Conservation (phyloP, 2,888 invertebrate species). For the Asteroscopus sphinx region DNA sequence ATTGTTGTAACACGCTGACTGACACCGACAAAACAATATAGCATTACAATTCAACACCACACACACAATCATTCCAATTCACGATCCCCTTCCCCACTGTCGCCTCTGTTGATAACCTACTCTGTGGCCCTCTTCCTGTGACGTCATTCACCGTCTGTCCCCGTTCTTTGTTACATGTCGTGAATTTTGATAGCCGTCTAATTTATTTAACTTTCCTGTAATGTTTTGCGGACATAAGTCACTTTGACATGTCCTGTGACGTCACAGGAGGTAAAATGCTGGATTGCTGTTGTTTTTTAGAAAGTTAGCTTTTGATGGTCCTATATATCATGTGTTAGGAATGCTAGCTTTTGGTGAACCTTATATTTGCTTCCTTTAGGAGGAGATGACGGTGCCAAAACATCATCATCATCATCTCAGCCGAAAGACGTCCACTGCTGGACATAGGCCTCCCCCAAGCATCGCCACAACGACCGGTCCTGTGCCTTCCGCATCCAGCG, state of each 20-base stretch:
- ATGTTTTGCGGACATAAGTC: constrained; percentile 25
- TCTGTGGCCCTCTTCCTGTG: constrained; percentile 36
- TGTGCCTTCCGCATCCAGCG: no score
- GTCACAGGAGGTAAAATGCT: neutral
- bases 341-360: no score
- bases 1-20: no score
- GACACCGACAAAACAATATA: constrained; percentile 1
- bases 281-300: neutral
- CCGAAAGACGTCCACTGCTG: no score
- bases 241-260: constrained; percentile 5
- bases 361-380: no score
- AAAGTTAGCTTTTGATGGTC: neutral
- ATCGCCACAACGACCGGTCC: no score
- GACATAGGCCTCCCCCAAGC: no score
- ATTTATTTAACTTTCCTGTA: constrained; percentile 52
- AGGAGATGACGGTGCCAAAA: no score
- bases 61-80: constrained; percentile 18
- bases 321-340: no score
- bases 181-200: constrained; percentile 53
- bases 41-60: neutral
- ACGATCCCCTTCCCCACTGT: neutral
- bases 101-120: constrained; percentile 38
- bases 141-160: constrained; percentile 38
- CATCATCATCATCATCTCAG: no score
- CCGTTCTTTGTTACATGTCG: constrained; percentile 32